These are phyloP conservation scores for Drosophila stalkeri DNA, from an alignment of 2,888 invertebrate genomes.

Conservation along the genomic window DNA sequence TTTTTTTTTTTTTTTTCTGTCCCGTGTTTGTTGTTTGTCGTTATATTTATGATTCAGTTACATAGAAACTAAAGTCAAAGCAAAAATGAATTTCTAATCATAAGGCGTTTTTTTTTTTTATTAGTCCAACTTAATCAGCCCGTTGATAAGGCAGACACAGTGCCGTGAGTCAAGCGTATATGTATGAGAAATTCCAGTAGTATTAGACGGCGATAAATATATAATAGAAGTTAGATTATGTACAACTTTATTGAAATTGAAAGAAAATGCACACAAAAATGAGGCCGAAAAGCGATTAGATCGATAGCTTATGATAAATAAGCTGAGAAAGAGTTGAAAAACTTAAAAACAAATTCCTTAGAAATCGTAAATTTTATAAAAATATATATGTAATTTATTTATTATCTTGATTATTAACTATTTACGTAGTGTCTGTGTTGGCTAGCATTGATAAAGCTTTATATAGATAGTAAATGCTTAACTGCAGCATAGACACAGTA, in stretches of 20 bases:
- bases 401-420: not conserved
- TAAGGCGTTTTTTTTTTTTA: conserved; percentile 24
- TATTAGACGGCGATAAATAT: conserved; percentile 14
- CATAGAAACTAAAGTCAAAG: not conserved
- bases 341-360: not conserved
- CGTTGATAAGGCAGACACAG: conserved; percentile 37
- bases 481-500: too few relatives aligned
- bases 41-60: conserved; percentile 42
- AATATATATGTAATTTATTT: not conserved
- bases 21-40: not conserved
- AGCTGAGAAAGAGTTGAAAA: not conserved
- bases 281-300: not conserved
- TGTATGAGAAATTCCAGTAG: not conserved
- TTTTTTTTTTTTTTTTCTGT: not conserved
- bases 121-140: conserved; percentile 40
- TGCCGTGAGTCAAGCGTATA: conserved; percentile 35
- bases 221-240: not conserved
- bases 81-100: conserved; percentile 29
- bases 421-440: not conserved
- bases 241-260: not conserved
- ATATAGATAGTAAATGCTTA: not conserved
- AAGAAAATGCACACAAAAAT: not conserved
- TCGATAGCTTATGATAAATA: not conserved
- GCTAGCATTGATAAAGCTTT: not conserved
- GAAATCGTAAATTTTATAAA: not conserved